These are phyloP conservation scores for Hedya salicella DNA, from an alignment of 2,888 invertebrate genomes.

Conservation along the genomic window DNA sequence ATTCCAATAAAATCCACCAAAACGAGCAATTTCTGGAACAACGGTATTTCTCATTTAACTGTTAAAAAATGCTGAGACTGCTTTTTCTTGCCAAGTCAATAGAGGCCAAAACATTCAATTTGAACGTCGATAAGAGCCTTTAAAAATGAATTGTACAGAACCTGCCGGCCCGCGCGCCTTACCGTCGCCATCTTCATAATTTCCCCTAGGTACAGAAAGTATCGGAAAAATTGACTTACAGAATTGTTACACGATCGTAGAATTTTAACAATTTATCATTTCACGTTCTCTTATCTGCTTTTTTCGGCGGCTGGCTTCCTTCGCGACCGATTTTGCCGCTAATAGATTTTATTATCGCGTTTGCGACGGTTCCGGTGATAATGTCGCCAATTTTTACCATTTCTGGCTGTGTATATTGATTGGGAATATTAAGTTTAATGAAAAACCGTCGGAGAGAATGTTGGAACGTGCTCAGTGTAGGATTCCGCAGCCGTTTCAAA, in stretches of 20 bases:
- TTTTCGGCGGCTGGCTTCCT: conserved; percentile 44
- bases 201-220: conserved; percentile 66
- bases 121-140: conserved; percentile 16
- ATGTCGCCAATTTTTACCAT: neutral
- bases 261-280: conserved; percentile 69
- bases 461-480: no score
- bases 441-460: no score
- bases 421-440: no score
- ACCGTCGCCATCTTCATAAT: conserved; percentile 60
- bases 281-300: conserved; percentile 46
- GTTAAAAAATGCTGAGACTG: conserved; percentile 6
- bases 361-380: neutral
- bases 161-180: conserved; percentile 51
- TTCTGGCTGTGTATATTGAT: neutral
- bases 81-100: conserved; percentile 14
- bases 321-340: conserved; percentile 35
- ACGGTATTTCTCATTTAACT: neutral
- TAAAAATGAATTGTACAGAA: conserved; percentile 28
- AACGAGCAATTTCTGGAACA: neutral
- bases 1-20: neutral
- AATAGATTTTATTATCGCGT: conserved; percentile 18
- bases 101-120: conserved; percentile 27
- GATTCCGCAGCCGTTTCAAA: no score
- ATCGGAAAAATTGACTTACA: conserved; percentile 66
- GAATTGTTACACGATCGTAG: conserved; percentile 61